Evolutionary conservation across 1,140 invertebrate genomes (phyloP), one percentile per base, ranked within the genome.

Genomic region (Periplaneta americana): DNA sequence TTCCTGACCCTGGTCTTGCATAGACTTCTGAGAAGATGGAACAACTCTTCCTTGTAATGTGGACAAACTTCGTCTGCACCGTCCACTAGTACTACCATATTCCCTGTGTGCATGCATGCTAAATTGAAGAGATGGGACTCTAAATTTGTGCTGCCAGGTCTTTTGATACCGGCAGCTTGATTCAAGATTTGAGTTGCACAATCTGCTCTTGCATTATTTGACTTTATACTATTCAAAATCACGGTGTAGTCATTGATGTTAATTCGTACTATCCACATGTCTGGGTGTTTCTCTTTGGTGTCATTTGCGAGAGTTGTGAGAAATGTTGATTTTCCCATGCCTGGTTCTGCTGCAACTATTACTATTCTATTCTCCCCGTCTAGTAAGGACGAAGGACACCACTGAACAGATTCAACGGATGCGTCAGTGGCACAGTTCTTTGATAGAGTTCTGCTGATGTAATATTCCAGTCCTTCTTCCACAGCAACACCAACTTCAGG

Each of bases 31-130:
- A 83, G 34, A 37, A 83, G 13, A 13, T 31, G 28, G n/a, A 37
- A 57, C 0, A 75, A 34, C 31, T 81, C 34, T 37, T 81, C 28
- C n/a, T n/a, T n/a, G n/a, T n/a, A n/a, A n/a, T n/a, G n/a, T n/a
- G n/a, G n/a, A n/a, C n/a, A n/a, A n/a, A 83, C 57, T 37, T 83
- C 80, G 77, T 83, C 82, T 33, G 82, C 82, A 6, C 82, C 82
- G 76, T 83, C 82, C n/a, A 83, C 39, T 28, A 83, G 66, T 6
- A 83, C 33, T n/a, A 76, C 34, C 32, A 83, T 48, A 10, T 79
- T 78, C 3, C 81, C 81, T 33, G 34, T 66, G 17, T 18, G 17
- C 8, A 13, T 34, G 37, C 18, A 48, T 9, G 22, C 9, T 34
- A 81, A 34, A 31, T 80, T 28, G 31, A 82, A 48, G 10, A 82